Evolutionary conservation across 2,888 invertebrate species (phyloP).

Genomic region (Lamproptera curius): DNA sequence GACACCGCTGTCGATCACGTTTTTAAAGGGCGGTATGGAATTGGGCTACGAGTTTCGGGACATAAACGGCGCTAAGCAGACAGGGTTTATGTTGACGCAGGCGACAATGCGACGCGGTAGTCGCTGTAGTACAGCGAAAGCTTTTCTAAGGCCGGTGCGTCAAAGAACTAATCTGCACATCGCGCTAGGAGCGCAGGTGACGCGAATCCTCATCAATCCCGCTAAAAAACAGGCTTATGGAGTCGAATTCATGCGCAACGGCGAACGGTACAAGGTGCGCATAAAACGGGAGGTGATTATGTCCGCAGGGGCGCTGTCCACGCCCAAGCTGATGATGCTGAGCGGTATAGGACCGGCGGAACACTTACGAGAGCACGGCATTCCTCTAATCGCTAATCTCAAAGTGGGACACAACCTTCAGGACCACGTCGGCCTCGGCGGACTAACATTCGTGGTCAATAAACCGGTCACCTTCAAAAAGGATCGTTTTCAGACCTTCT

Average conservation of each 20-base stretch:
- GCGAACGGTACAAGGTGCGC: conserved; percentile 80
- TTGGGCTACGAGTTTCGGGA: conserved; percentile 89
- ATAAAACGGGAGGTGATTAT: conserved; percentile 90
- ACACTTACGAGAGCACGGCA: conserved; percentile 83
- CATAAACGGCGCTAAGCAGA: conserved; percentile 89
- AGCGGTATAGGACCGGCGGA: conserved; percentile 92
- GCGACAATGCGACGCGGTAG: conserved; percentile 90
- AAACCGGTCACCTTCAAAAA: conserved; percentile 89
- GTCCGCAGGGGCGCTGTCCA: conserved; percentile 92
- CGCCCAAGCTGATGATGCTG: conserved; percentile 94
- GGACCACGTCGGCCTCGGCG: conserved; percentile 92
- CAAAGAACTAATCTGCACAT: conserved; percentile 88
- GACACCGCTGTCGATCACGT: conserved; percentile 88
- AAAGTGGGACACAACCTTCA: conserved; percentile 91
- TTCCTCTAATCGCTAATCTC: conserved; percentile 85
- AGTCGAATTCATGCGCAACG: conserved; percentile 84
- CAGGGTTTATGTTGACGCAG: conserved; percentile 92
- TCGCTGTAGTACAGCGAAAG: conserved; percentile 92
- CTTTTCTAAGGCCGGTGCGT: conserved; percentile 90
- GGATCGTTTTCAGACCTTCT: conserved; percentile 85
- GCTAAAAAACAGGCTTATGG: conserved; percentile 86
- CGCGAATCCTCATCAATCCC: conserved; percentile 82
- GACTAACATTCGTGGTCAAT: conserved; percentile 89
- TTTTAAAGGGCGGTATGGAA: conserved; percentile 89
- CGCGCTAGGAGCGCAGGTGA: conserved; percentile 86